phyloP scores from a whole-genome alignment of 2,888 invertebrate genomes.

The Choristoneura rosaceana region DNA sequence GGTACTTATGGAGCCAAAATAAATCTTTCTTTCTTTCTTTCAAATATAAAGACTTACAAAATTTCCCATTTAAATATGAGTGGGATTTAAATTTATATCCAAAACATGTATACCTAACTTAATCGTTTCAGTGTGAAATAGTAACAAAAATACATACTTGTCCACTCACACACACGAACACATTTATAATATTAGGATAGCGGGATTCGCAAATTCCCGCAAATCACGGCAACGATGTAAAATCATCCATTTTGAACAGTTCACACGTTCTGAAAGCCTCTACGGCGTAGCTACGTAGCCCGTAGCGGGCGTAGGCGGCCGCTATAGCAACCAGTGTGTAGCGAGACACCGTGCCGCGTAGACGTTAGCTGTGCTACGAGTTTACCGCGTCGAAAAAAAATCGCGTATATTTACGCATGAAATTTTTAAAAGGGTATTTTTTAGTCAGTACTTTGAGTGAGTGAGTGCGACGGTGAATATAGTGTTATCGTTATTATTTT shows the following conservation, averaged over 20 bases:
- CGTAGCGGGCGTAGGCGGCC: constrained; percentile 66
- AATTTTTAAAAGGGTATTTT: constrained; percentile 61
- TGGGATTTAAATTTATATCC: too few relatives aligned
- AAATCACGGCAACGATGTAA: constrained; percentile 24
- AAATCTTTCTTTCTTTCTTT: too few relatives aligned
- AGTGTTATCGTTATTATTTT: constrained; percentile 48
- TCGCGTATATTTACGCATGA: constrained; percentile 48
- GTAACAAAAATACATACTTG: too few relatives aligned
- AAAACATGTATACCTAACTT: too few relatives aligned
- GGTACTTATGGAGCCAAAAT: too few relatives aligned
- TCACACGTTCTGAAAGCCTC: constrained; percentile 55
- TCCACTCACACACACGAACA: too few relatives aligned
- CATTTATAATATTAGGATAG: neutral
- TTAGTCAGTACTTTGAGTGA: constrained; percentile 63
- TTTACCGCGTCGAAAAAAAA: constrained; percentile 47
- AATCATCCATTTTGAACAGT: constrained; percentile 53
- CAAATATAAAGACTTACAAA: too few relatives aligned
- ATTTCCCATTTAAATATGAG: too few relatives aligned
- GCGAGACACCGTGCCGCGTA: constrained; percentile 70
- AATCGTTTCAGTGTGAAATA: too few relatives aligned
- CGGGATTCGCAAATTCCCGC: neutral
- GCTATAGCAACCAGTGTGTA: constrained; percentile 82
- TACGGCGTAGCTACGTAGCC: constrained; percentile 57
- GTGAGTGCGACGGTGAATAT: constrained; percentile 48
- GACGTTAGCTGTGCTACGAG: constrained; percentile 52